Base-by-base conservation (phyloP, 2,888 invertebrate species). In the Orthosia gothica region DNA sequence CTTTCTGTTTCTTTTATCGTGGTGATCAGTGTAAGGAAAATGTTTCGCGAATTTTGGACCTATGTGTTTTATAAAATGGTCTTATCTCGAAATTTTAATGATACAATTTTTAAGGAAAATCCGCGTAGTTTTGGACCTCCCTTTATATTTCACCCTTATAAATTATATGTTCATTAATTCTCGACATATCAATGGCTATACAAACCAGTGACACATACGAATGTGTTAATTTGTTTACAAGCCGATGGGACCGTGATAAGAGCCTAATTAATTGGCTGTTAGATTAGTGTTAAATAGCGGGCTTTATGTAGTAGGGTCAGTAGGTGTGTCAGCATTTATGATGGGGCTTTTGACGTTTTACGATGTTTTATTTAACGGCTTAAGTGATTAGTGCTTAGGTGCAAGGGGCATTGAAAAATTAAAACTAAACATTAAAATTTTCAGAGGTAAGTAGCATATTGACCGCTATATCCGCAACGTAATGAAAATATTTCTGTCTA, bases 191-290 rank as follows among this genome's bases (percentile, higher is more conserved):
- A 20, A 61, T n/a, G 58, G 15, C 16, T 20, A 11, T 20, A 16
- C 20, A 2, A 61, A 15, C 16, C 15, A 23, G 47, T 23, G 61
- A 62, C 47, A 47, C 47, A 47, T 64, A 77, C 52, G 23, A 18
- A 76, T 81, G 52, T 70, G 70, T 67, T 81, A 73, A 70, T 81
- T 81, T 65, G 72, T 73, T 64, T n/a, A 50, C 5, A 20, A 12
- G 26, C 13, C n/a, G 70, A 75, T 70, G 70, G 58, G 18, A 26
- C 52, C 18, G 26, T n/a, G 74, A 70, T 74, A 62, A 32, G 23
- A n/a, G 40, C 0, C 5, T 70, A 79, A 80, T 80, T 70, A 70
- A 79, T 80, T 70, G 70, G 2, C 45, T 13, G 20, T 69, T 63
- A 66, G 58, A 66, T 62, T 80, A 23, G 23, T 66, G 58, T 63